Conservation (phyloP, 2,113 vertebrate genomes). For the Bombycilla garrulus region DNA sequence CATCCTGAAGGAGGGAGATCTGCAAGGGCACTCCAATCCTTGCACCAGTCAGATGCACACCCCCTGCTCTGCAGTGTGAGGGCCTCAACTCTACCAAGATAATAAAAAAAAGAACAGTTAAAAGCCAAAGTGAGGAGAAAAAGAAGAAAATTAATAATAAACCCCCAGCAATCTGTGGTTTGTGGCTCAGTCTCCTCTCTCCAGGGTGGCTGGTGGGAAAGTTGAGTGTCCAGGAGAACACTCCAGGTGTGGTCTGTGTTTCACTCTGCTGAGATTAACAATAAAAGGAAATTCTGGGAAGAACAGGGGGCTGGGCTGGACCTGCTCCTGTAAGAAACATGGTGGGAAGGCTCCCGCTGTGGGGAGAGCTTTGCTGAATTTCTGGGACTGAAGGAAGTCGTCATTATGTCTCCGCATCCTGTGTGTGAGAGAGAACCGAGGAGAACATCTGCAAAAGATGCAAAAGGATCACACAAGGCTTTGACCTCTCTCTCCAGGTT, state of each 20-base stretch:
- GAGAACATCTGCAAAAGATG: conserved; percentile 46
- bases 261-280: conserved; percentile 17
- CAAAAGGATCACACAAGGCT: not conserved
- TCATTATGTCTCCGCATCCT: not conserved
- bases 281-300: conserved; percentile 57
- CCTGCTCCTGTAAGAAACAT: not conserved
- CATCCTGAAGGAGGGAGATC: not conserved
- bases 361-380: not conserved
- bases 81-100: not conserved
- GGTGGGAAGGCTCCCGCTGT: not conserved
- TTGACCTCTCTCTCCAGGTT: not conserved
- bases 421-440: not conserved
- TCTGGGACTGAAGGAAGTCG: conserved; percentile 21
- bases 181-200: not conserved
- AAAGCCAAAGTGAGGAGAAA: not conserved
- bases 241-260: not conserved
- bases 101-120: not conserved
- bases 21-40: not conserved
- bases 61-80: not conserved
- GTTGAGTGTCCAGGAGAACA: not conserved
- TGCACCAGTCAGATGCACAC: fast-evolving
- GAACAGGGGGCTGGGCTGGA: conserved; percentile 13
- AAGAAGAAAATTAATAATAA: not conserved
- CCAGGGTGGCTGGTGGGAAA: not conserved
- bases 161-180: not conserved